Evolutionary conservation across 2,113 vertebrate genomes (phyloP).

Genomic region (Myiagra hebetior): DNA sequence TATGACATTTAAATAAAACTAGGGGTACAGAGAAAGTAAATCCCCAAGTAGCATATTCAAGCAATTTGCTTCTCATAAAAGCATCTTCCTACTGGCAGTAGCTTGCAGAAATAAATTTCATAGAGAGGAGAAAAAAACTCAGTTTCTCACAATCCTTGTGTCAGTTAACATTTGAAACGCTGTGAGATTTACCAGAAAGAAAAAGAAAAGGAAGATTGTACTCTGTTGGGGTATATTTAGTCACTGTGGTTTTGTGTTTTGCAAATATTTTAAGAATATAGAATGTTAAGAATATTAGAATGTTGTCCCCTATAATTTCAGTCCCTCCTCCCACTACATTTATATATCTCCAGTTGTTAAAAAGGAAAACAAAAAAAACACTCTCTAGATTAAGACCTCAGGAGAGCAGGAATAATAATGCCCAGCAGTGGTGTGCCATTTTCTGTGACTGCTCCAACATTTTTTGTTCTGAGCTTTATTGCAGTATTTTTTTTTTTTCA

Average conservation of each 20-base stretch:
- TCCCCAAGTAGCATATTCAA: slow-evolving; percentile 9
- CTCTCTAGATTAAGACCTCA: not conserved
- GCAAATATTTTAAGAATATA: not conserved
- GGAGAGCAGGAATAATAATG: slow-evolving; percentile 5
- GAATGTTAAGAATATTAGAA: too few species aligned
- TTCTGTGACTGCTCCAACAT: not conserved
- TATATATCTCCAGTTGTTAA: not conserved
- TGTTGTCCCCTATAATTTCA: not conserved
- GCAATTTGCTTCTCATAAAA: slow-evolving; percentile 46
- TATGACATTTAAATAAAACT: slow-evolving; percentile 56
- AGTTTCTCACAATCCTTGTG: not conserved
- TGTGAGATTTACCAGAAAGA: not conserved
- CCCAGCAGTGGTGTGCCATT: not conserved
- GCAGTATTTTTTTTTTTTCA: not conserved
- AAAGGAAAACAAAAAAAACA: not conserved
- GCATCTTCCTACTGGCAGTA: not conserved
- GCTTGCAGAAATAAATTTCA: slow-evolving; percentile 19
- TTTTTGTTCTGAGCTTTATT: not conserved
- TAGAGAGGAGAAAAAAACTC: not conserved
- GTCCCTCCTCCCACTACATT: not conserved
- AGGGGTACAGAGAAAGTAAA: slow-evolving; percentile 16
- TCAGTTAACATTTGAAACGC: not conserved
- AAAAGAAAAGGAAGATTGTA: not conserved
- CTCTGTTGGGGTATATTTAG: not conserved
- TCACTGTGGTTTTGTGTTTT: not conserved